Evolutionary conservation across 2,113 vertebrate species (phyloP), one percentile per base, ranked within the genome.

Genomic region (Myotis yumanensis): DNA sequence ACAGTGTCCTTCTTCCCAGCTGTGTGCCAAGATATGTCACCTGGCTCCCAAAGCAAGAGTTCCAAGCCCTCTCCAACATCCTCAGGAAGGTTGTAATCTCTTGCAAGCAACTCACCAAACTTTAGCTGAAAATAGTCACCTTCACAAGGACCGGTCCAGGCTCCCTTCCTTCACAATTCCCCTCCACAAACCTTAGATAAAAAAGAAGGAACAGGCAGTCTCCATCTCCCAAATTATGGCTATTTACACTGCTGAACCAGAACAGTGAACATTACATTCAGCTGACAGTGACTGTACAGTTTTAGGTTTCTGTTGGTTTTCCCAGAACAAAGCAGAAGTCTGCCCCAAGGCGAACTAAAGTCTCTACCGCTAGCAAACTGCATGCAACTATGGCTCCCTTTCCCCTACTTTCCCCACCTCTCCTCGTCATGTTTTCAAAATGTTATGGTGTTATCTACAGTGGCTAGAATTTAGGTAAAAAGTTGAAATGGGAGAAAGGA

Each of bases 321-420:
- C 77, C 84, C 89, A 40, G 92, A 93, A 79, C 73, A 91, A 82
- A 95, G 90, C 59, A 32, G 59, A 75, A 35, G 30, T 37, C 81
- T 52, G 40, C 88, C 80, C 87, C 69, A 32, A 54, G 48, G 32
- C 64, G 32, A 82, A 90, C 51, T 83, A 68, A 92, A 76, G 66
- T 46, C 77, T 83, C 73, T 28, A 28, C 51, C 32, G 83, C 75
- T 72, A 68, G 80, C 77, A 80, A 81, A 93, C 62, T 25, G 64
- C 69, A 48, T 71, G 62, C 62, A 40, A 68, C 54, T 48, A n/a
- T 6, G 48, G 14, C 30, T 37, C 66, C 57, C 35, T 76, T 32
- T 12, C 30, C 57, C 12, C 25, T 46, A 66, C 20, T 48, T 93
- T 35, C 46, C 72, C 51, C 66, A 72, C 59, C 54, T 91, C 75